Conservation (phyloP, 1,140 invertebrate genomes). For the Drosophila oshimai region DNA sequence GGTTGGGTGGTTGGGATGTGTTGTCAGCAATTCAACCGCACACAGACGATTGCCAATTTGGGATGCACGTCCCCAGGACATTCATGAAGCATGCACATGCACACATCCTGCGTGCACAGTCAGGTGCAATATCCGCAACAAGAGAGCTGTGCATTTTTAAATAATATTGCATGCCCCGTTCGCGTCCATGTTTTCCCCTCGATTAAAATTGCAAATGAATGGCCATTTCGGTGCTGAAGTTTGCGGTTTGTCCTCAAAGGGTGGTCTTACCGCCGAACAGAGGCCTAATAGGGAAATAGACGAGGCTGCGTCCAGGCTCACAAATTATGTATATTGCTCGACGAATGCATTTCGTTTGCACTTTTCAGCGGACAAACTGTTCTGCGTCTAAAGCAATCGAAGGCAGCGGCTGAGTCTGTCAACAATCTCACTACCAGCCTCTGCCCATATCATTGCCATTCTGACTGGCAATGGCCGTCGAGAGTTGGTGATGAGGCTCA, state of each 20-base stretch:
- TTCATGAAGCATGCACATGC: background rate
- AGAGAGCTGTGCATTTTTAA: conserved; percentile 21
- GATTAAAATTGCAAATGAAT: conserved; percentile 26
- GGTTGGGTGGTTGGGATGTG: background rate
- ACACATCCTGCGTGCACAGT: conserved; percentile 33
- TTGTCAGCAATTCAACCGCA: conserved; percentile 50
- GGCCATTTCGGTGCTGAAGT: conserved; percentile 8
- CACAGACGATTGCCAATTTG: conserved; percentile 44
- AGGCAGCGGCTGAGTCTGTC: conserved; percentile 5
- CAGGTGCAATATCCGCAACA: conserved; percentile 47
- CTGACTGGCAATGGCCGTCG: background rate
- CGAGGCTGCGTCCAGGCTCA: background rate
- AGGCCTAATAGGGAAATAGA: background rate
- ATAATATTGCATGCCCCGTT: background rate
- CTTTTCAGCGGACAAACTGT: background rate
- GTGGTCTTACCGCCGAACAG: background rate
- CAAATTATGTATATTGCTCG: conserved; percentile 4
- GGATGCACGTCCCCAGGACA: conserved; percentile 17
- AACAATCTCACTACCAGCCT: background rate
- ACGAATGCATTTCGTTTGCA: conserved; percentile 6
- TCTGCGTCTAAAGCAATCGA: conserved; percentile 2
- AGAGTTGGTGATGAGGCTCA: conserved; percentile 12
- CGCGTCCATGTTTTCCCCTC: background rate
- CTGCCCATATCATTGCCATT: background rate
- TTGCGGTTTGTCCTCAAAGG: conserved; percentile 5